phyloP scores from a whole-genome alignment of 2,888 invertebrate genomes.

The Drosophila silvestris region DNA sequence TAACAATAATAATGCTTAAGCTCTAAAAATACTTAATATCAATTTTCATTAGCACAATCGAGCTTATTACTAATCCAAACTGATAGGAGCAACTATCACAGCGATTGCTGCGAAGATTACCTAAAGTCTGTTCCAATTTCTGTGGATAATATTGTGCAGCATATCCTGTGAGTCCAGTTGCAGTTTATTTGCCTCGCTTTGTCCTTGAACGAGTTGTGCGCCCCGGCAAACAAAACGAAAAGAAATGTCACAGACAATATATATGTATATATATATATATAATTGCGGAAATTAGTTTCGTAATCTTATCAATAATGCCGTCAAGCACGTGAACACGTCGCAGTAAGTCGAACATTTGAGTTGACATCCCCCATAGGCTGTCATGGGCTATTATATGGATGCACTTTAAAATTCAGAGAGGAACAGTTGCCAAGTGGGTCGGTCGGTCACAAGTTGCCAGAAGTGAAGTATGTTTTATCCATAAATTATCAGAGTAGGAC shows the following conservation, averaged over 20 bases:
- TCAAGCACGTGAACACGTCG: conserved; percentile 43
- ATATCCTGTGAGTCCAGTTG: conserved; percentile 3
- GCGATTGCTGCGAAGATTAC: not conserved
- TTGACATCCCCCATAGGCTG: not conserved
- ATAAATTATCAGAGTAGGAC: not conserved
- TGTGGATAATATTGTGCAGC: conserved; percentile 4
- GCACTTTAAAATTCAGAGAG: not conserved
- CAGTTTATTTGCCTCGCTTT: conserved; percentile 11
- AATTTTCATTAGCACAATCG: conserved; percentile 3
- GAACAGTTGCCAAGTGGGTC: conserved; percentile 2
- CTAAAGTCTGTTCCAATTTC: not conserved
- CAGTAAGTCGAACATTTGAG: conserved; percentile 19
- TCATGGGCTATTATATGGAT: not conserved
- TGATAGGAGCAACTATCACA: not conserved
- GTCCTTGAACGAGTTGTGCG: conserved; percentile 45
- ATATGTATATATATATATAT: conserved; percentile 12
- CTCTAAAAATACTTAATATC: not conserved
- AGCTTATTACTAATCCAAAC: not conserved
- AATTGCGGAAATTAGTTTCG: conserved; percentile 57
- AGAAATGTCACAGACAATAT: conserved; percentile 1
- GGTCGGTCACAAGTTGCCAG: conserved; percentile 7
- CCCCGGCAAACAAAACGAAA: conserved; percentile 28
- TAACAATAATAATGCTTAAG: not conserved
- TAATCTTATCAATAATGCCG: conserved; percentile 52
- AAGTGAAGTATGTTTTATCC: not conserved